These are phyloP conservation scores for Melanotaenia pygmaea DNA, from an alignment of 2,797 vertebrate species.

Conservation along the genomic window DNA sequence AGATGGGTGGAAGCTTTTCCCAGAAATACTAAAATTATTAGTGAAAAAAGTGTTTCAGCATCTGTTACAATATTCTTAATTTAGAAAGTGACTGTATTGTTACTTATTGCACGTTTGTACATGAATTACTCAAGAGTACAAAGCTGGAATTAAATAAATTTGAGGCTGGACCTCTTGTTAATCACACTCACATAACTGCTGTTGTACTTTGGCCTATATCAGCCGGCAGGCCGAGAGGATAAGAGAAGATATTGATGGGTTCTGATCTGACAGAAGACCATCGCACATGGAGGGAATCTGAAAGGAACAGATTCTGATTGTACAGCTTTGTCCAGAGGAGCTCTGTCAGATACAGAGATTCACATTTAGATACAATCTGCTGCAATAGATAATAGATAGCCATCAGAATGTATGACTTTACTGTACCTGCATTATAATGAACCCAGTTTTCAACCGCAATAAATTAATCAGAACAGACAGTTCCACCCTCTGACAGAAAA, in stretches of 20 bases:
- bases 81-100: not conserved
- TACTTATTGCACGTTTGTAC: not conserved
- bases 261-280: constrained; percentile 46
- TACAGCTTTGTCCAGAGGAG: not conserved
- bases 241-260: constrained; percentile 29
- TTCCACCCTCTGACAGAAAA: too few relatives aligned
- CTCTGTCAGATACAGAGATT: too few relatives aligned
- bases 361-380: not conserved
- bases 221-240: constrained; percentile 18
- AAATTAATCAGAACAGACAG: too few relatives aligned
- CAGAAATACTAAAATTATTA: constrained; percentile 32
- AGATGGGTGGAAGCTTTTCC: constrained; percentile 28
- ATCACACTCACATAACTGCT: constrained; percentile 3
- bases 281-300: constrained; percentile 5
- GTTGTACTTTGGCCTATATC: constrained; percentile 31
- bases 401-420: too few relatives aligned
- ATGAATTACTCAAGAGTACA: not conserved
- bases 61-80: not conserved
- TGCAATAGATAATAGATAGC: not conserved
- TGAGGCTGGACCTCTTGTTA: not conserved
- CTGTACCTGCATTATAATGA: too few relatives aligned
- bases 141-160: not conserved
- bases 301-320: constrained; percentile 10
- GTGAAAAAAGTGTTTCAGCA: not conserved
- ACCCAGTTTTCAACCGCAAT: too few relatives aligned